Conservation (phyloP, 2,888 invertebrate genomes). For the Altica lythri region DNA sequence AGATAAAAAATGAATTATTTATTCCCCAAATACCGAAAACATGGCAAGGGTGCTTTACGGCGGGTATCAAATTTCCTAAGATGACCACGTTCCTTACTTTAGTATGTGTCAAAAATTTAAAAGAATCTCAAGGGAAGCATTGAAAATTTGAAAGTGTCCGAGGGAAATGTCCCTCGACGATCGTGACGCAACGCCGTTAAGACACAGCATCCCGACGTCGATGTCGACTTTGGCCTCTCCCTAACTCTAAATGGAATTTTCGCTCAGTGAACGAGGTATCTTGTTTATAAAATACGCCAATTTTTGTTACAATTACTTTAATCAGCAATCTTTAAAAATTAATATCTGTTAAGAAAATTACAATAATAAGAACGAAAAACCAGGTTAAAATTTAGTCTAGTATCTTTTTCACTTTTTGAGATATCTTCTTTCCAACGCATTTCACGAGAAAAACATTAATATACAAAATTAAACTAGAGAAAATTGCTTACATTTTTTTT, state of each 20-base stretch:
- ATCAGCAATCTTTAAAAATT: no score
- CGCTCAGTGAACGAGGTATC: conserved; percentile 8
- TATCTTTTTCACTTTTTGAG: no score
- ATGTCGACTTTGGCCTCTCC: no score
- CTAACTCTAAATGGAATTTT: conserved; percentile 15
- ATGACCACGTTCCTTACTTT: conserved; percentile 58
- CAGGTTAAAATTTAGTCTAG: no score
- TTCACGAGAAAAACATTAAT: no score
- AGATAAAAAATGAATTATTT: conserved; percentile 43
- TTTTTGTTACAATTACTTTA: no score
- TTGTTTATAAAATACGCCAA: no score
- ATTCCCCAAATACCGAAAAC: conserved; percentile 32
- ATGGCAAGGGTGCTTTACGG: conserved; percentile 37
- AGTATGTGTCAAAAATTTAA: conserved; percentile 60
- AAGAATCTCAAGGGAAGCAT: conserved; percentile 57
- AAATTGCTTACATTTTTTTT: no score
- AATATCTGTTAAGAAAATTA: no score
- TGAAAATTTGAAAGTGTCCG: conserved; percentile 59
- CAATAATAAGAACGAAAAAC: no score
- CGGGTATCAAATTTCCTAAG: conserved; percentile 51
- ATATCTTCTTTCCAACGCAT: no score
- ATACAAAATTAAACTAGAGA: no score
- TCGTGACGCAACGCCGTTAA: conserved; percentile 50
- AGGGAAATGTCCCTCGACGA: conserved; percentile 56
- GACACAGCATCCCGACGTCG: conserved; percentile 38